Evolutionary conservation across 1,140 invertebrate genomes (phyloP).

Genomic region (Tenebrio molitor): DNA sequence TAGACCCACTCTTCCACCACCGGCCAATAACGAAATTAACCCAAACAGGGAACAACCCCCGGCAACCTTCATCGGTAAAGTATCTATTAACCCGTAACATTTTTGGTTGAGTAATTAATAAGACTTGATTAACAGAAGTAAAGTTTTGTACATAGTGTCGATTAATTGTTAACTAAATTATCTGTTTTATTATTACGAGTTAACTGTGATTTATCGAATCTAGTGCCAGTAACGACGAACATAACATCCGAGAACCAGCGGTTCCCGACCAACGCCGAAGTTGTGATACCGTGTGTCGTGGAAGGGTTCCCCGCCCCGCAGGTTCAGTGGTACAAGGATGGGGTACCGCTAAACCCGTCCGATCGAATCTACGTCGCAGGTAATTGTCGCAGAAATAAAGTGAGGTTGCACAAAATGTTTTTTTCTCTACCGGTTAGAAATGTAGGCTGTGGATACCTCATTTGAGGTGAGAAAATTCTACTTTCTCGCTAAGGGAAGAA

Average conservation of each 20-base stretch:
- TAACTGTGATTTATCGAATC: constrained; percentile 37
- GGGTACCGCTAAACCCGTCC: constrained; percentile 67
- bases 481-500: no score
- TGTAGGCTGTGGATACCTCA: no score
- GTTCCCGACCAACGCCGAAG: constrained; percentile 75
- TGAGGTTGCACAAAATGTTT: no score
- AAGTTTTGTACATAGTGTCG: no score
- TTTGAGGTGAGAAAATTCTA: no score
- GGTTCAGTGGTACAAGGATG: constrained; percentile 86
- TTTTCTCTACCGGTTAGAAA: no score
- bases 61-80: constrained; percentile 14
- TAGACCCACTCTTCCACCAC: constrained; percentile 51
- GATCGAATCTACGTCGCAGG: constrained; percentile 74
- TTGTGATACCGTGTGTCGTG: constrained; percentile 81
- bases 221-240: constrained; percentile 75
- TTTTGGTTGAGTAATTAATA: no score
- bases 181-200: no score
- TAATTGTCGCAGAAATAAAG: constrained; percentile 64
- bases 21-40: constrained; percentile 40
- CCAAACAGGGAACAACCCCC: constrained; percentile 8
- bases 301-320: constrained; percentile 82
- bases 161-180: no score
- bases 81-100: constrained; percentile 7
- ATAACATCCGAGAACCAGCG: constrained; percentile 70
- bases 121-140: no score